A percentile compares a stretch with the other conserved stretches of the same genome.
Conservation (phyloP, 23 tunicate genomes). For the Aplidium turbinatum region DNA sequence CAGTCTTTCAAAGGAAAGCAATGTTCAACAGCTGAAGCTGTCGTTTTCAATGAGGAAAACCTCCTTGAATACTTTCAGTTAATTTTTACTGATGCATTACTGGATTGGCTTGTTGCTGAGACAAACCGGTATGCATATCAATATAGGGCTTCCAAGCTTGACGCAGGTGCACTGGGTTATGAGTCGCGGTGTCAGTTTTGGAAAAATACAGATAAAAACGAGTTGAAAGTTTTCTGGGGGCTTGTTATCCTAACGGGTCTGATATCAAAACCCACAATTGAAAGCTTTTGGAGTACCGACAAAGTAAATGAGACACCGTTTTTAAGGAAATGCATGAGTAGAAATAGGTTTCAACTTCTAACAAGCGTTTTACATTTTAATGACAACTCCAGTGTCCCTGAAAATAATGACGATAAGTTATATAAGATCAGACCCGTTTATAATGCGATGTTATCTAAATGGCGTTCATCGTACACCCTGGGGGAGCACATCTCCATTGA, state of each 20-base stretch:
- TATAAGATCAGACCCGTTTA: constrained; percentile 35
- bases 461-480: constrained; percentile 34
- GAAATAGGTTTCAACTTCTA: constrained; percentile 33
- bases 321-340: constrained; percentile 25
- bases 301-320: constrained; percentile 9
- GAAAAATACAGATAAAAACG: not conserved
- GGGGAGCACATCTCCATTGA: constrained; percentile 48
- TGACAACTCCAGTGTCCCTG: constrained; percentile 23
- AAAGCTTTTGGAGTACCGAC: not conserved
- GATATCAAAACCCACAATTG: not conserved
- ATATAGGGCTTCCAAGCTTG: too few species aligned
- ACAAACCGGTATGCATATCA: constrained; percentile 32
- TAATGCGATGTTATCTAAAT: not conserved
- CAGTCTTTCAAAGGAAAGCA: constrained; percentile 4
- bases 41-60: constrained; percentile 10
- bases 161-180: too few species aligned
- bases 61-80: constrained; percentile 6
- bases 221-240: constrained; percentile 19
- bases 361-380: constrained; percentile 32
- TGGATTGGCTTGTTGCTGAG: constrained; percentile 6
- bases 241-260: constrained; percentile 29
- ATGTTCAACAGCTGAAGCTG: constrained; percentile 14
- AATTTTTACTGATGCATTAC: constrained; percentile 9
- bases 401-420: constrained; percentile 12
- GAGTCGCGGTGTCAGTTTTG: constrained; percentile 3